Conservation (phyloP, 2,888 invertebrate genomes). For the Panzeria rudis region DNA sequence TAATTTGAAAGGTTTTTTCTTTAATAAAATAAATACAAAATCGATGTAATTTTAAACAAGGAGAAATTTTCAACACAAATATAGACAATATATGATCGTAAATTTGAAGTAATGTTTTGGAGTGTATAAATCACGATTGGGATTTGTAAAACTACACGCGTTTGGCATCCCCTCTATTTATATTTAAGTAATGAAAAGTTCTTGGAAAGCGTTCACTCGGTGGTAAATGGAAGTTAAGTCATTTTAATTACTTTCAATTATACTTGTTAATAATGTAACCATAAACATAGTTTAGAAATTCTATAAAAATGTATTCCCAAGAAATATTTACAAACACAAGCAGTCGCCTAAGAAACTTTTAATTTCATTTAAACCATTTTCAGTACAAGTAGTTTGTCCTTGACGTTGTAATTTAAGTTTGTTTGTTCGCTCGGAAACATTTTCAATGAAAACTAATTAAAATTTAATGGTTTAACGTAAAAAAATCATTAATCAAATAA, state of each 20-base stretch:
- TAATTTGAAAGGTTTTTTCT: too few relatives aligned
- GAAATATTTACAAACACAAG: background rate
- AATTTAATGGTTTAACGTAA: slow-evolving; percentile 30
- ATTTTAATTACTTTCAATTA: slow-evolving; percentile 13
- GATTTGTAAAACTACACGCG: background rate
- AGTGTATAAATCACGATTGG: background rate
- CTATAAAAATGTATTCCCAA: background rate
- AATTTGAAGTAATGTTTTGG: too few relatives aligned
- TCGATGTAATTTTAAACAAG: too few relatives aligned
- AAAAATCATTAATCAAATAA: slow-evolving; percentile 32
- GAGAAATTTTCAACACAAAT: too few relatives aligned
- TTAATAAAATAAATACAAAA: too few relatives aligned
- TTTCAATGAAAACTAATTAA: slow-evolving; percentile 6
- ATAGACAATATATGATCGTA: too few relatives aligned
- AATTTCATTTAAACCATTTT: background rate
- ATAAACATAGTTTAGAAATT: background rate
- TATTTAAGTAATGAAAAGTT: background rate
- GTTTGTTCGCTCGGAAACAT: background rate
- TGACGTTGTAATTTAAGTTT: slow-evolving; percentile 9
- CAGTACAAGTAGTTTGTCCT: background rate
- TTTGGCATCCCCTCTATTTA: background rate
- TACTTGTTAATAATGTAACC: background rate
- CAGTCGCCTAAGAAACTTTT: background rate
- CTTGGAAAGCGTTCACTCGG: background rate
- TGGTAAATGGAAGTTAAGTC: background rate